Evolutionary conservation across 2,888 invertebrate genomes (phyloP), one percentile per base, ranked within the genome.

Genomic region (Scaptomyza parva): DNA sequence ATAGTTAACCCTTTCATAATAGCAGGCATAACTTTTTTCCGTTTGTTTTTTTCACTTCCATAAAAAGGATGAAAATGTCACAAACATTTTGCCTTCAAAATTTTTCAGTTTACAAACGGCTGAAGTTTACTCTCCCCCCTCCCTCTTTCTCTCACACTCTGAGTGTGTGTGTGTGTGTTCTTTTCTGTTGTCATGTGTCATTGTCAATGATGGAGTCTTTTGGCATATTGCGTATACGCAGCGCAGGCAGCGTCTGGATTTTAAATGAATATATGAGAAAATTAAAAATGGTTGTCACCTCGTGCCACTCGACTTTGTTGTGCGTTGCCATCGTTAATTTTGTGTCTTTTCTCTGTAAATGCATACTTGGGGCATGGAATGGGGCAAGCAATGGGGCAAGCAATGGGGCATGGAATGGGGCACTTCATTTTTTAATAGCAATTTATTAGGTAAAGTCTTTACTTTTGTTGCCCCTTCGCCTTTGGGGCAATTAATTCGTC

Each of bases 401-500:
- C 22, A 22, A 22, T 22, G 3, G 3, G 22, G 22, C 3, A 3
- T 22, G 22, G 22, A 3, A 22, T 2, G 5, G 45, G 2, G 9
- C 47, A 61, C 57, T 65, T 73, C 52, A 61, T 58, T 75, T 72
- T 73, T 63, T 48, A 73, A 76, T 74, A 40, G 57, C 70, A 76
- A 75, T 76, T 76, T 74, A 70, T 74, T 74, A 76, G 58, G 60
- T 43, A 26, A 14, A 47, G 28, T 40, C 62, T 67, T 74, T 63
- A 67, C 59, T 60, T 70, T 58, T 57, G 52, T n/a, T n/a, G n/a
- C n/a, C 66, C 57, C 60, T 66, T 66, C n/a, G 70, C 51, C 22
- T 43, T 43, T n/a, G n/a, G n/a, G 50, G 61, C 64, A 83, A 78
- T 80, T 80, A 76, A 76, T 72, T 62, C 17, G 50, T 22, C n/a